Percentiles rank a stretch among this genome's conserved stretches.
phyloP scores from a whole-genome alignment of 2,888 invertebrate species.

The Eupeodes latifasciatus region DNA sequence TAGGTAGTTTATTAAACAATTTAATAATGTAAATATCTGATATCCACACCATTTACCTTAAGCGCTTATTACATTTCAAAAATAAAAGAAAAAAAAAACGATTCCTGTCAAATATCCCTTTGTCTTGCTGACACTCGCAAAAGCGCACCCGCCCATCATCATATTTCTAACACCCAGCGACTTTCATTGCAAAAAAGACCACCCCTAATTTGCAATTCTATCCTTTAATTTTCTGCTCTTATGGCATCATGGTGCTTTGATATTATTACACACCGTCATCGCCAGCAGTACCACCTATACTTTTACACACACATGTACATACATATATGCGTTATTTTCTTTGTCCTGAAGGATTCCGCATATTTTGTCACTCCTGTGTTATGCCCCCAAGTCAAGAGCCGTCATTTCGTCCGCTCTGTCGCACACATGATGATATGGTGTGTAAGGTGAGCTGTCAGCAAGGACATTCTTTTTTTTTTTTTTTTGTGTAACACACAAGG shows the following conservation, averaged over 20 bases:
- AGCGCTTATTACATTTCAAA: neutral
- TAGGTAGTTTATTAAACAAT: slow-evolving; percentile 1
- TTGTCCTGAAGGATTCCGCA: slow-evolving; percentile 12
- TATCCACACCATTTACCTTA: slow-evolving; percentile 5
- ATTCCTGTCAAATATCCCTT: slow-evolving; percentile 13
- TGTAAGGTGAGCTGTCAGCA: slow-evolving; percentile 57
- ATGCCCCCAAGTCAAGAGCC: slow-evolving; percentile 24
- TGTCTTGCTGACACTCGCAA: neutral
- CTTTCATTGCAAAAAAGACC: too few species aligned
- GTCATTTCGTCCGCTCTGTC: slow-evolving; percentile 24
- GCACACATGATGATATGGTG: slow-evolving; percentile 19
- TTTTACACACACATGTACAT: too few species aligned
- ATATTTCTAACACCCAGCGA: neutral
- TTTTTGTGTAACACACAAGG: slow-evolving; percentile 58
- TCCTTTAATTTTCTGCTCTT: slow-evolving; percentile 72
- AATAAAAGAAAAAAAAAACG: neutral
- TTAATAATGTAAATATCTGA: slow-evolving; percentile 3
- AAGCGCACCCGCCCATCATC: slow-evolving; percentile 38
- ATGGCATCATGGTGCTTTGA: slow-evolving; percentile 44
- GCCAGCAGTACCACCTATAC: neutral
- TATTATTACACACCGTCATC: slow-evolving; percentile 28
- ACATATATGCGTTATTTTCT: slow-evolving; percentile 9
- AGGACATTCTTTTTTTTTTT: slow-evolving; percentile 45
- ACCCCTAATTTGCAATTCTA: slow-evolving; percentile 72
- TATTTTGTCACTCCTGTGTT: slow-evolving; percentile 25